Evolutionary conservation across 2,113 vertebrate species (phyloP), one percentile per base, ranked within the genome.

Genomic region (Rutilus rutilus): DNA sequence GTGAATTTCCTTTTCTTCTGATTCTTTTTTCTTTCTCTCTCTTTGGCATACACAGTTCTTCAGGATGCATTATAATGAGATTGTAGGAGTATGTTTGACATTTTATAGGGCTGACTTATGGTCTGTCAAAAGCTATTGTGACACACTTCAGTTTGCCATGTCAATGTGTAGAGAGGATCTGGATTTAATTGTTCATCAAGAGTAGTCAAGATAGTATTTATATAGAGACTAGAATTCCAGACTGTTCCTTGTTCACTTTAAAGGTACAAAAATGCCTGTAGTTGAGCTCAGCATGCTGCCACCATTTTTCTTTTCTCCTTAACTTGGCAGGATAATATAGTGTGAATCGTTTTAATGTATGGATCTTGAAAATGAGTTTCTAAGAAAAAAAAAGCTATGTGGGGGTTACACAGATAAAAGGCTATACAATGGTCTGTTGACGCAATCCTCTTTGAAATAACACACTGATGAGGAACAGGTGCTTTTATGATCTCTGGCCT

Each of bases 281-380:
- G 97, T 95, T 62, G 96, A 95, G 90, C 92, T 93, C 93, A 96
- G 97, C 96, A 97, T 95, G 97, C 97, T 98, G 97, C 97, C 97
- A 96, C 96, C 96, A 95, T 62, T 84, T 62, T 98, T 52, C 19
- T 75, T 97, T 97, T 62, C 50, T 80, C 77, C 97, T 97, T 97
- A 97, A 97, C 97, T 98, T 98, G 97, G 97, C 97, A 99, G 97
- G 97, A 99, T 98, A 99, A 98, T 97, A 97, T 97, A 97, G 96
- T 97, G 95, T 96, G 97, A 97, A 98, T 97, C 96, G 97, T 97
- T 97, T 97, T 97, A 94, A 97, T 97, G 83, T 85, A 64, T 85
- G 71, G 52, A 77, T 84, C 73, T 84, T 93, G 92, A 91, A 94
- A 93, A 91, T 91, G 90, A 89, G 89, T 94, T 94, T 94, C 91